Evolutionary conservation across 2,888 invertebrate genomes (phyloP), one percentile per base, ranked within the genome.

Genomic region (Phania funesta): DNA sequence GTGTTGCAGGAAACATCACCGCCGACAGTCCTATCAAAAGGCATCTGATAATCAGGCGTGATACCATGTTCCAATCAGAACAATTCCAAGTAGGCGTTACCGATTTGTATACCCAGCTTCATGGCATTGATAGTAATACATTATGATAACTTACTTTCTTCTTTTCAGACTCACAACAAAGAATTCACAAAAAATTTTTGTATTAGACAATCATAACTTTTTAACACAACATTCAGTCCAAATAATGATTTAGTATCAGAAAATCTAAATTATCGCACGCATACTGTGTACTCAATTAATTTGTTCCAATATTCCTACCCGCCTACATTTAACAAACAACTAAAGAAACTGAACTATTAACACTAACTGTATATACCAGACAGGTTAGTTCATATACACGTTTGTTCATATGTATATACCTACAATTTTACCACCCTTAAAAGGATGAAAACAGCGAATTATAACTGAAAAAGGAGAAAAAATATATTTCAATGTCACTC

Each of bases 1-100:
- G 96, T 98, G 92, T 97, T 98, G 93, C 97, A 98, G 80, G 96
- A 97, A 92, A 98, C 97, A 89, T 98, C 98, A 77, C 96, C 96
- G 64, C 97, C 97, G 85, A 96, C 94, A 89, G 96, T 96, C 92
- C 97, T 97, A 92, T 97, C 97, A 74, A 96, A 95, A 86, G 98
- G 98, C 97, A 97, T 97, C 92, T 96, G 83, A 87, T 97, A 97
- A 91, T 97, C 96, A 86, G 97, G 97, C 92, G 97, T 96, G 93
- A 97, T 97, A 87, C 96, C 96, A 92, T 96, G 96, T 92, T 96
- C 96, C 90, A 96, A 92, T 91, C 96, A 96, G 92, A 96, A 96
- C 86, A 96, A 92, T 90, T 96, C 96, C 96, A 96, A 96, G 92
- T 96, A 96, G 92, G 96, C 96, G 90, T 96, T 96, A 88, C 96